These are phyloP conservation scores for Oostethus manadensis DNA, from an alignment of 2,113 vertebrate species.

Conservation along the genomic window DNA sequence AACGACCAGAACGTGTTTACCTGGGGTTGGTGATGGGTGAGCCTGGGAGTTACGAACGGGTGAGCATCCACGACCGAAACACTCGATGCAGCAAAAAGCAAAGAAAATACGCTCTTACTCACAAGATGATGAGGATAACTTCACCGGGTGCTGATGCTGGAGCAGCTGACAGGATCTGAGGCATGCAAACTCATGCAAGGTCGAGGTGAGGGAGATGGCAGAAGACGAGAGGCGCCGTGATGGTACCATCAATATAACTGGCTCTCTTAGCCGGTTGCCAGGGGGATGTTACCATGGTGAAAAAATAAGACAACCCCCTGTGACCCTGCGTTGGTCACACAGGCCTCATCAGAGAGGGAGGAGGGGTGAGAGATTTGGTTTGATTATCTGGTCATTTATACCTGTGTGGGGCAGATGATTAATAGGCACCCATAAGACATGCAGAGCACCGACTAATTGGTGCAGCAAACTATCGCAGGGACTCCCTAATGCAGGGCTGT, in stretches of 20 bases:
- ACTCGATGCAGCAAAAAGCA: no score
- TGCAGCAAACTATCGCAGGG: no score
- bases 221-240: conserved; percentile 27
- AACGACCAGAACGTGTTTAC: background rate
- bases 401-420: background rate
- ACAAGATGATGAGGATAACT: conserved; percentile 5
- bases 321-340: conserved; percentile 15
- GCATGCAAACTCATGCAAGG: conserved; percentile 3
- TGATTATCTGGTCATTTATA: background rate
- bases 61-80: background rate
- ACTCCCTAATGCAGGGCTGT: no score
- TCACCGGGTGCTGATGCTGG: conserved; percentile 53
- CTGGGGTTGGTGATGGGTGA: background rate
- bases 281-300: conserved; percentile 60
- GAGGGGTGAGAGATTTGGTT: background rate
- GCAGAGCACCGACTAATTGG: no score
- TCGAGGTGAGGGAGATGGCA: conserved; percentile 3
- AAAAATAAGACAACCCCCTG: conserved; percentile 29
- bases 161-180: conserved; percentile 43
- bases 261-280: conserved; percentile 53
- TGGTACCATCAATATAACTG: conserved; percentile 48
- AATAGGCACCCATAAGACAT: background rate
- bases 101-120: no score
- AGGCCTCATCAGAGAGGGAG: conserved; percentile 1
- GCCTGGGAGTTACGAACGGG: background rate